Base-by-base conservation (phyloP, 2,113 vertebrate genomes). In the Agapornis roseicollis region DNA sequence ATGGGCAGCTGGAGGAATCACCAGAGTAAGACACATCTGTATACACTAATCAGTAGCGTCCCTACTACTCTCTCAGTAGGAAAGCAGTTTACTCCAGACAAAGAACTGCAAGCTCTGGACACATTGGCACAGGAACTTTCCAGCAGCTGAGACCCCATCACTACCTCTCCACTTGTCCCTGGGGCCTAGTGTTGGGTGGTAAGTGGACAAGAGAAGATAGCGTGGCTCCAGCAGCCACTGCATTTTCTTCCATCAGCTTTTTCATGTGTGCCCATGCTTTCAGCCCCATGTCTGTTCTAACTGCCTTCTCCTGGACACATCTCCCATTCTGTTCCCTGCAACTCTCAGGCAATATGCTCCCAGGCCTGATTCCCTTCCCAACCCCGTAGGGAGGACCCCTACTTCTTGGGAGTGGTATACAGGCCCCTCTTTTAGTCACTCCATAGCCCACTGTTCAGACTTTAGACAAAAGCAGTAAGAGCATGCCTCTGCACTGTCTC, bases 371-470 rank as follows among this genome's bases (percentile, higher is more conserved):
- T 80, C 42, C 42, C 18, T 64, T 72, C 39, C 42, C 58, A 72
- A 5, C 2, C 3, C 2, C 1, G 6, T 2, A 80, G 19, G 66
- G 24, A 68, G 1, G 2, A 1, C 5, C 6, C 10, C 11, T 69
- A 6, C 35, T 33, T 49, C 61, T 4, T 4, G 2, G 4, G 6
- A 71, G 31, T 41, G 58, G 66, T 56, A 35, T 23, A 37, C 0
- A 76, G 47, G 41, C 22, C n/a, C 15, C 31, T 42, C 33, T 64
- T 78, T 80, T 73, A 7, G 19, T 60, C 69, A 60, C n/a, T 65
- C n/a, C 10, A 20, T 11, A 81, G 33, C 39, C 35, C 39, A 46
- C 33, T 55, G 49, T 28, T 82, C 13, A 18, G 22, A 49, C 5
- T 53, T 85, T 19, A 82, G 49, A 93, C 72, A 37, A 9, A 82